A percentile compares a stretch with the other conserved stretches of the same genome.
Conservation (phyloP, 2,888 invertebrate species). For the Hecatera dysodea region DNA sequence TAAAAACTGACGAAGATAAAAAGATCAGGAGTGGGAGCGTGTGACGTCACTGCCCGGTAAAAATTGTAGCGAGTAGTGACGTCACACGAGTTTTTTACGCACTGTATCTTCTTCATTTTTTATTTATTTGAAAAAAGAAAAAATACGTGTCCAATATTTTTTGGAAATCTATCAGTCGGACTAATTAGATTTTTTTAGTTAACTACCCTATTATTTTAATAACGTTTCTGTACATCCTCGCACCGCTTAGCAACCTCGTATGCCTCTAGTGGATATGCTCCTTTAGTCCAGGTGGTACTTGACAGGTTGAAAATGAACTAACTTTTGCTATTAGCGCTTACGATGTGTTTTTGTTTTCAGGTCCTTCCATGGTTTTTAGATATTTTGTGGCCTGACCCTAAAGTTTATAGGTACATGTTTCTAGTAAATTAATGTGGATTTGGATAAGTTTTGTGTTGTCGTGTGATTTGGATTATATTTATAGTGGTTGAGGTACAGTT, state of each 20-base stretch:
- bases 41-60: no score
- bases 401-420: slow-evolving; percentile 47
- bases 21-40: no score
- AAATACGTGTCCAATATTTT: no score
- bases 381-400: slow-evolving; percentile 49
- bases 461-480: slow-evolving; percentile 38
- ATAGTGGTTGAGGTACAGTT: slow-evolving; percentile 3
- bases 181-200: no score
- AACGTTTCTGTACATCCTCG: neutral
- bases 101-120: no score
- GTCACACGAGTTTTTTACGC: no score
- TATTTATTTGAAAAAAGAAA: no score
- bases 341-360: slow-evolving; percentile 48
- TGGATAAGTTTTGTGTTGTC: slow-evolving; percentile 27
- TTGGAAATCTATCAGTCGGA: no score
- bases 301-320: slow-evolving; percentile 60
- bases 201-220: no score
- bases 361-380: slow-evolving; percentile 35
- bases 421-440: slow-evolving; percentile 37
- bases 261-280: neutral
- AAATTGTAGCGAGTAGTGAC: no score
- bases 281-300: slow-evolving; percentile 38
- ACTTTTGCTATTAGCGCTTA: slow-evolving; percentile 54
- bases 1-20: no score
- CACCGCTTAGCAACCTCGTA: neutral